Evolutionary conservation across 2,888 invertebrate genomes (phyloP).

Genomic region (Acronicta psi): DNA sequence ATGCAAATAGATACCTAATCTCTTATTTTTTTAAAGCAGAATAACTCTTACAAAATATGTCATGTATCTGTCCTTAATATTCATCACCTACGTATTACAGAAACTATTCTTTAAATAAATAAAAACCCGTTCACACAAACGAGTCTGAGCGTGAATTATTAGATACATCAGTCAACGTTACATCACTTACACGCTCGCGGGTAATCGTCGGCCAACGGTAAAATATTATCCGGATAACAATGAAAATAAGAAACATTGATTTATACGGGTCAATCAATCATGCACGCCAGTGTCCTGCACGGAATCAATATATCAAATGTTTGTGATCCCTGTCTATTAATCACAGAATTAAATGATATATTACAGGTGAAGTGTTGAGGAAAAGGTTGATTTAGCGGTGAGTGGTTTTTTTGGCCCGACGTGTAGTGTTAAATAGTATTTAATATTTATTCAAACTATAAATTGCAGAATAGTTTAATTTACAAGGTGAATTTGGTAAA

Average conservation of each 20-base stretch:
- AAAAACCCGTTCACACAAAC: slow-evolving; percentile 31
- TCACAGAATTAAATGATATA: slow-evolving; percentile 43
- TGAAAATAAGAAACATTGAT: slow-evolving; percentile 77
- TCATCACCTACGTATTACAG: too few species aligned
- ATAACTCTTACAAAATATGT: too few species aligned
- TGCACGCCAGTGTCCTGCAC: slow-evolving; percentile 58
- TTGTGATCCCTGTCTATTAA: slow-evolving; percentile 57
- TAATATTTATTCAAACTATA: too few species aligned
- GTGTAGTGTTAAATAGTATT: slow-evolving; percentile 3
- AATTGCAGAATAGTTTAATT: too few species aligned
- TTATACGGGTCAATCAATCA: slow-evolving; percentile 66
- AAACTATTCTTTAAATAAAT: slow-evolving; percentile 18
- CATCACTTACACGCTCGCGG: slow-evolving; percentile 55
- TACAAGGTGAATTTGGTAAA: too few species aligned
- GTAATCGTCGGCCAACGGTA: slow-evolving; percentile 60
- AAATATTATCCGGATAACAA: slow-evolving; percentile 75
- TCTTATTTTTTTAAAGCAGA: too few species aligned
- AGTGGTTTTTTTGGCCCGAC: slow-evolving; percentile 10
- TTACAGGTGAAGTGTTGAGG: slow-evolving; percentile 24
- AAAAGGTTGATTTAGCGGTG: slow-evolving; percentile 7
- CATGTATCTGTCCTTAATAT: too few species aligned
- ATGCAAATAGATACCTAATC: too few species aligned
- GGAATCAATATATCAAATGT: slow-evolving; percentile 66
- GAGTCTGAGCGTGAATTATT: slow-evolving; percentile 61
- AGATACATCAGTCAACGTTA: slow-evolving; percentile 68